Conservation (phyloP, 64 coral and sea anemone species). For the Cladopsammia gracilis region DNA sequence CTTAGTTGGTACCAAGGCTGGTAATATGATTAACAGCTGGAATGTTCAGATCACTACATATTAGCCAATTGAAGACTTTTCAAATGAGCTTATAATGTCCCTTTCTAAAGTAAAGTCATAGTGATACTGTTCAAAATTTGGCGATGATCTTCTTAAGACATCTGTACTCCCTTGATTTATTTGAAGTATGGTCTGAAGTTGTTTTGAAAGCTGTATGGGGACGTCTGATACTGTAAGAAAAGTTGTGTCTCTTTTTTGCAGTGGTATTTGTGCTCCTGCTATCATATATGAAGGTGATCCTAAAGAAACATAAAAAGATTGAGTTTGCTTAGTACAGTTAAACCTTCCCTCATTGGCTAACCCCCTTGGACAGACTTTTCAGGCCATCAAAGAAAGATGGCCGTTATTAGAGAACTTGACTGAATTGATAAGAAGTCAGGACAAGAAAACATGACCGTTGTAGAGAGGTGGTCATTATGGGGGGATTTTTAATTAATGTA, state of each 20-base stretch:
- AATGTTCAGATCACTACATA: not conserved
- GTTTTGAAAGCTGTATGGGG: conserved; percentile 70
- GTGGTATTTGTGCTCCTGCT: not conserved
- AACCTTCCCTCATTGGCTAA: too few relatives aligned
- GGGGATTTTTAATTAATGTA: too few relatives aligned
- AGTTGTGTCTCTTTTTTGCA: conserved; percentile 37
- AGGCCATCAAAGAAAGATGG: too few relatives aligned
- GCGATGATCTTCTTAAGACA: not conserved
- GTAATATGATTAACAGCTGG: too few relatives aligned
- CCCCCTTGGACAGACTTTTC: too few relatives aligned
- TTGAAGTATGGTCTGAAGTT: conserved; percentile 33
- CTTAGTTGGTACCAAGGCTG: too few relatives aligned
- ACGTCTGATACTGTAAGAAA: conserved; percentile 83
- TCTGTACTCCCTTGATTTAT: conserved; percentile 20
- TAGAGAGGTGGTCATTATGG: too few relatives aligned
- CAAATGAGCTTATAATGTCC: conserved; percentile 28
- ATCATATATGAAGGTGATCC: not conserved
- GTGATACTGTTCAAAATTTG: conserved; percentile 59
- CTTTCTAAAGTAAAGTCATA: conserved; percentile 88
- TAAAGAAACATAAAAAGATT: not conserved
- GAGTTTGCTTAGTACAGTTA: too few relatives aligned
- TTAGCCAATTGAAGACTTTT: not conserved
- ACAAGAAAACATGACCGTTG: too few relatives aligned
- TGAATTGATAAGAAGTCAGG: too few relatives aligned
- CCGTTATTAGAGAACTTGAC: too few relatives aligned